Conservation (phyloP, 2,797 vertebrate genomes). For the Aulostomus chinensis region DNA sequence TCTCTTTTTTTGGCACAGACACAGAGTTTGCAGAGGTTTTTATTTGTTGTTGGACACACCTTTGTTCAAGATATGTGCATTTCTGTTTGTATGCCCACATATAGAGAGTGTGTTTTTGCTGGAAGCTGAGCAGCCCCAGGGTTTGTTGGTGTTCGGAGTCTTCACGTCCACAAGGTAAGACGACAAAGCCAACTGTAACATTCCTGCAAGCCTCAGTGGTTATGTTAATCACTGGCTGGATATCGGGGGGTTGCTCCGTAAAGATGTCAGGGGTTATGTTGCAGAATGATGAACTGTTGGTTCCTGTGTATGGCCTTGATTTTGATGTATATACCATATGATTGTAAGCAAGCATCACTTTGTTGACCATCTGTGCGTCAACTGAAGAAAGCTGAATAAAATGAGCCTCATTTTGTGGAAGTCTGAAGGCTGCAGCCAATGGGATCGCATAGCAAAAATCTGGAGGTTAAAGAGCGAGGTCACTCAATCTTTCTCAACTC, state of each 20-base stretch:
- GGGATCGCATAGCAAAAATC: too few relatives aligned
- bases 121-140: constrained; percentile 93
- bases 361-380: not conserved
- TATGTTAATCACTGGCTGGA: constrained; percentile 35
- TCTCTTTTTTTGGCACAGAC: too few relatives aligned
- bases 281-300: constrained; percentile 14
- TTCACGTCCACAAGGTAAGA: constrained; percentile 96
- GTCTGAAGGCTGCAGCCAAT: too few relatives aligned
- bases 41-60: too few relatives aligned
- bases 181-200: constrained; percentile 39
- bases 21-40: too few relatives aligned
- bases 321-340: constrained; percentile 23
- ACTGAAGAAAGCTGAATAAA: too few relatives aligned
- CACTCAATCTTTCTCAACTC: constrained; percentile 35
- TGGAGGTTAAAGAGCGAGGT: not conserved
- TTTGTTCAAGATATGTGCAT: not conserved
- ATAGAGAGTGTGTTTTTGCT: constrained; percentile 96
- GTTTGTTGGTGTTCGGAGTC: constrained; percentile 91
- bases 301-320: constrained; percentile 15
- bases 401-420: too few relatives aligned
- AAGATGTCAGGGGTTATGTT: constrained; percentile 34
- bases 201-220: constrained; percentile 37
- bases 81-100: not conserved
- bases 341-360: not conserved
- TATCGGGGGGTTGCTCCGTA: too few relatives aligned